Percentiles rank a stretch among this genome's conserved stretches.
phyloP scores from a whole-genome alignment of 2,888 invertebrate species.

The Lithosia quadra region DNA sequence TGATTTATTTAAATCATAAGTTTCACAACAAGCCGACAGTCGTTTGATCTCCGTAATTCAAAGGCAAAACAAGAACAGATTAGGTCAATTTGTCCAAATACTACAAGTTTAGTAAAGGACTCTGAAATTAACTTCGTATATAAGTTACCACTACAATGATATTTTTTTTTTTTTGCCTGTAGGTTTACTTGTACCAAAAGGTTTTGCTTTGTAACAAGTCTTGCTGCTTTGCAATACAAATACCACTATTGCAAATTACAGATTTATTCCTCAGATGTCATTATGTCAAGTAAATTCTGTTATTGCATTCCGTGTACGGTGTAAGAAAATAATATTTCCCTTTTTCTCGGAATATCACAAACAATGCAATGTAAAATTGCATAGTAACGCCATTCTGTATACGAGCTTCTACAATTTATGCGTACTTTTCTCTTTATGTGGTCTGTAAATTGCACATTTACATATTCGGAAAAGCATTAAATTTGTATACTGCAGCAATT shows the following conservation, averaged over 20 bases:
- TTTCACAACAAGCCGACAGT: neutral
- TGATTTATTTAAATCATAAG: too few relatives aligned
- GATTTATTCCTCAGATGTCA: neutral
- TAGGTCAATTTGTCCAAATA: neutral
- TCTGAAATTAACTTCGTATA: too few relatives aligned
- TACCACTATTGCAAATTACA: too few relatives aligned
- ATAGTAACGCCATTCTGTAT: neutral
- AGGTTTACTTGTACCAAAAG: too few relatives aligned
- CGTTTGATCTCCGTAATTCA: neutral
- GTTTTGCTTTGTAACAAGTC: too few relatives aligned
- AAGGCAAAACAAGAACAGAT: neutral
- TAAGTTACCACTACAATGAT: too few relatives aligned
- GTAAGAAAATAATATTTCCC: neutral
- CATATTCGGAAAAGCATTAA: constrained; percentile 2
- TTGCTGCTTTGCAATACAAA: too few relatives aligned
- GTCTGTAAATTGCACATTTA: neutral
- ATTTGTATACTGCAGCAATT: constrained; percentile 9
- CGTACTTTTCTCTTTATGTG: neutral
- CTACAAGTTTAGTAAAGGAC: too few relatives aligned
- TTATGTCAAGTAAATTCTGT: neutral
- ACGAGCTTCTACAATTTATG: constrained; percentile 3
- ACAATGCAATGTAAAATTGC: neutral
- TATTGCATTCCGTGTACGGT: neutral
- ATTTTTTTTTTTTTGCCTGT: too few relatives aligned
- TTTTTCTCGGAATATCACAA: neutral